These are phyloP conservation scores for Pithys albifrons DNA, from an alignment of 2,113 vertebrate species.

Conservation along the genomic window DNA sequence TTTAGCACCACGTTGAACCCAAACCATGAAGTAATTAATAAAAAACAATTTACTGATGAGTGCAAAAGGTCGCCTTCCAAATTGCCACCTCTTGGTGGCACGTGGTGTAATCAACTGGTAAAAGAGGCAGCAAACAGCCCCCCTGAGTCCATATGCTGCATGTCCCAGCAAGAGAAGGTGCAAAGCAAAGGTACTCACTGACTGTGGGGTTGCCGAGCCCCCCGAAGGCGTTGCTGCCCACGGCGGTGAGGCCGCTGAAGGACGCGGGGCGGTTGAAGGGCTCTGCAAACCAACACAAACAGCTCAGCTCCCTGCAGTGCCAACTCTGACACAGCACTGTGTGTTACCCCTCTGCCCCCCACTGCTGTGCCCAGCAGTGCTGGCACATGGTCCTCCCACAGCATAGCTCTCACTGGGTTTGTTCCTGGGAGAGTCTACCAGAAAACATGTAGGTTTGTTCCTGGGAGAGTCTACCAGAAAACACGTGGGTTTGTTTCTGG, in stretches of 20 bases:
- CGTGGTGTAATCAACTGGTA: not conserved
- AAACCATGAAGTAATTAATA: not conserved
- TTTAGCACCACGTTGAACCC: not conserved
- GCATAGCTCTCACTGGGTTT: not conserved
- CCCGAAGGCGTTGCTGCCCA: constrained; percentile 94
- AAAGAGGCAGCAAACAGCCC: not conserved
- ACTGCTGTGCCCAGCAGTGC: not conserved
- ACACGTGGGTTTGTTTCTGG: not conserved
- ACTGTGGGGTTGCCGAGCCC: constrained; percentile 96
- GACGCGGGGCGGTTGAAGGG: constrained; percentile 88
- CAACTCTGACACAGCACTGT: not conserved
- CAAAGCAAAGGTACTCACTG: constrained; percentile 84
- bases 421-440: too few species aligned
- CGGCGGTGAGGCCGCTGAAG: constrained; percentile 89
- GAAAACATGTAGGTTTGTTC: not conserved
- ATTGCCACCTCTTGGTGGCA: not conserved
- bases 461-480: not conserved
- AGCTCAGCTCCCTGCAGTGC: not conserved
- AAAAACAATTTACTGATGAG: not conserved
- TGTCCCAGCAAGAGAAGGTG: not conserved
- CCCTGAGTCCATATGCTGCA: not conserved
- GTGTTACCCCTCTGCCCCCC: not conserved
- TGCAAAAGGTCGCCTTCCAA: not conserved
- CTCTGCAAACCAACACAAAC: constrained; percentile 75
- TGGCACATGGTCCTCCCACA: not conserved